Base-by-base conservation (phyloP, 1,140 invertebrate genomes). In the Thereuonema tuberculata region DNA sequence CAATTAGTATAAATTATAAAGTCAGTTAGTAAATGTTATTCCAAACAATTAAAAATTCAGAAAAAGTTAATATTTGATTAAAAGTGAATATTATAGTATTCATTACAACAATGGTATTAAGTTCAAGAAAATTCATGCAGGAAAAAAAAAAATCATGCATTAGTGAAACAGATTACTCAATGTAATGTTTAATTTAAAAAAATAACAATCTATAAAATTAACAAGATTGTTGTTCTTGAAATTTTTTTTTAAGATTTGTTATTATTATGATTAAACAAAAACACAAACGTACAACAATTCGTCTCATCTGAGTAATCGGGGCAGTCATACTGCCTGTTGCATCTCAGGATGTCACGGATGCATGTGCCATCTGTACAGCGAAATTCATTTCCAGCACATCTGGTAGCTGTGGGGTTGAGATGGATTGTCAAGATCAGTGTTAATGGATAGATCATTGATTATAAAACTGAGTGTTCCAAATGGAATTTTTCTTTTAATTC, bases 321-420 rank as follows among this genome's bases (percentile, higher is more conserved):
- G 75, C 84, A 86, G 76, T 86, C 82, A 67, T 80, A 78, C 61
- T 74, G 71, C 57, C 79, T 78, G 75, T 86, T 81, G 74, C 84
- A 86, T 70, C 78, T 75, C 68, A 78, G 72, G 66, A 75, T 73
- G 65, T 76, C 70, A 55, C 76, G 74, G 70, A 86, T 81, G 69
- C 82, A 81, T 65, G 78, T 76, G 66, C 83, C 84, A 68, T 79
- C 80, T 67, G 74, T 72, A 70, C 63, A 31, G 61, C 60, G 49
- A 52, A 52, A 52, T 52, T 52, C 49, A 52, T 52, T 15, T 9
- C 15, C 15, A 12, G 49, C 49, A 52, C 49, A 52, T 52, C 24
- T 43, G 37, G 9, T n/a, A 43, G 9, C 49, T 52, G 49, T 9
- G 15, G 12, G 49, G n/a, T n/a, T n/a, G n/a, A n/a, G n/a, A n/a